These are phyloP conservation scores for Acanthaster planci DNA, from an alignment of 35 echinoderm and acorn worm species.

Conservation along the genomic window DNA sequence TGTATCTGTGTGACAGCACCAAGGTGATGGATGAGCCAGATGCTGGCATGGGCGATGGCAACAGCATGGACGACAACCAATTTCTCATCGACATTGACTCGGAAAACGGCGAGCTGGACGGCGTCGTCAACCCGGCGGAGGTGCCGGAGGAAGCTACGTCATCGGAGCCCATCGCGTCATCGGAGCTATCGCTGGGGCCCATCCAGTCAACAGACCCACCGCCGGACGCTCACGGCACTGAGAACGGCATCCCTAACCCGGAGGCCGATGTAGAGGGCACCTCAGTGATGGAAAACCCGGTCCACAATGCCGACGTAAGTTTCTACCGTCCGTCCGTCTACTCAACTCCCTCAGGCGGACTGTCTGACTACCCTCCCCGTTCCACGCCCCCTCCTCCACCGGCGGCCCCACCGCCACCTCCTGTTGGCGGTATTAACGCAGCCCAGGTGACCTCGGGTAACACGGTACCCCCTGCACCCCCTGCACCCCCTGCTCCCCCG, in stretches of 20 bases:
- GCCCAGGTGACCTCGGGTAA: neutral
- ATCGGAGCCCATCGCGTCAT: neutral
- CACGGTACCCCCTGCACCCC: too few relatives aligned
- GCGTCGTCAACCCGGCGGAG: neutral
- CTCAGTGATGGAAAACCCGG: neutral
- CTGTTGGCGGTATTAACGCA: neutral
- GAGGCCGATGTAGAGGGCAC: neutral
- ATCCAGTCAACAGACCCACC: too few relatives aligned
- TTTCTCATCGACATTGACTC: neutral
- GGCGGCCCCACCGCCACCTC: neutral
- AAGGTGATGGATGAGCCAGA: neutral
- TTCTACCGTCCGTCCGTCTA: neutral
- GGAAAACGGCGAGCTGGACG: neutral
- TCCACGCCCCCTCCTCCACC: neutral
- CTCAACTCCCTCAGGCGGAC: neutral
- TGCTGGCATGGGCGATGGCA: neutral
- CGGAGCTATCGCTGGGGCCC: neutral
- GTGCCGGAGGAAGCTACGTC: neutral
- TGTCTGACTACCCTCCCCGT: neutral
- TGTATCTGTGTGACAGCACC: neutral
- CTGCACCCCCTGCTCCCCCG: too few relatives aligned
- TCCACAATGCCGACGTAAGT: neutral
- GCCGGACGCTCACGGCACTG: neutral
- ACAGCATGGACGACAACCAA: neutral
- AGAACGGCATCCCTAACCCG: neutral